Conservation (phyloP, 2,113 vertebrate genomes). For the Hemibagrus wyckioides region DNA sequence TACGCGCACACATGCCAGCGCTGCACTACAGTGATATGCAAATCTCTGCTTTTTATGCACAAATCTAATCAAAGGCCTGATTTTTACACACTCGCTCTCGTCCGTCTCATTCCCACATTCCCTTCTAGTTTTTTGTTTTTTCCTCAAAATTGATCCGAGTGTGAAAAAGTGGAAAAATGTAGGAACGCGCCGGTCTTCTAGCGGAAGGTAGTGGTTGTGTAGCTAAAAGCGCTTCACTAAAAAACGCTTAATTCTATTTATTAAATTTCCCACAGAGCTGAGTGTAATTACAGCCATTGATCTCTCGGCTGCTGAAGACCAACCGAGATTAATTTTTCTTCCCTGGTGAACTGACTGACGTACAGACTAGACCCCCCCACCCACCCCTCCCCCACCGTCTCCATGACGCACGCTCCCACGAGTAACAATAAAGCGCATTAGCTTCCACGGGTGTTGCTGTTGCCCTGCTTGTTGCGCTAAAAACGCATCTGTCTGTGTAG, state of each 20-base stretch:
- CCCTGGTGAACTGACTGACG: conserved; percentile 35
- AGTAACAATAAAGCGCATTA: conserved; percentile 74
- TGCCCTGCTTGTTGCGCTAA: conserved; percentile 67
- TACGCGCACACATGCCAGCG: neutral
- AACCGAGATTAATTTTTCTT: conserved; percentile 69
- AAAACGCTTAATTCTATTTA: conserved; percentile 73
- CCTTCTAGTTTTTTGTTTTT: neutral
- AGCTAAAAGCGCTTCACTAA: conserved; percentile 66
- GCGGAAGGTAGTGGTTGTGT: neutral
- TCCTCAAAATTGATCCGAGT: neutral
- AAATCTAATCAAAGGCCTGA: neutral
- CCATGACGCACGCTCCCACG: conserved; percentile 21
- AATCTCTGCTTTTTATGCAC: conserved; percentile 15
- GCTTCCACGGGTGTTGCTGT: conserved; percentile 68
- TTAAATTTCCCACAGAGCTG: conserved; percentile 65
- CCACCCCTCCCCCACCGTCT: too few relatives aligned
- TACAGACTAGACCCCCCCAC: neutral
- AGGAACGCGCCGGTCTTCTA: neutral
- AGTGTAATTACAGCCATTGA: conserved; percentile 72
- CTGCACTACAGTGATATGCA: conserved; percentile 49
- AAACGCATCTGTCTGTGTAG: conserved; percentile 75
- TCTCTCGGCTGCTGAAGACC: conserved; percentile 70
- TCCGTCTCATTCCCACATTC: neutral
- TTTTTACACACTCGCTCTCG: neutral
- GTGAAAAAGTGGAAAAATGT: conserved; percentile 54